Evolutionary conservation across 2,888 invertebrate species (phyloP), one percentile per base, ranked within the genome.

Genomic region (Carterocephalus palaemon): DNA sequence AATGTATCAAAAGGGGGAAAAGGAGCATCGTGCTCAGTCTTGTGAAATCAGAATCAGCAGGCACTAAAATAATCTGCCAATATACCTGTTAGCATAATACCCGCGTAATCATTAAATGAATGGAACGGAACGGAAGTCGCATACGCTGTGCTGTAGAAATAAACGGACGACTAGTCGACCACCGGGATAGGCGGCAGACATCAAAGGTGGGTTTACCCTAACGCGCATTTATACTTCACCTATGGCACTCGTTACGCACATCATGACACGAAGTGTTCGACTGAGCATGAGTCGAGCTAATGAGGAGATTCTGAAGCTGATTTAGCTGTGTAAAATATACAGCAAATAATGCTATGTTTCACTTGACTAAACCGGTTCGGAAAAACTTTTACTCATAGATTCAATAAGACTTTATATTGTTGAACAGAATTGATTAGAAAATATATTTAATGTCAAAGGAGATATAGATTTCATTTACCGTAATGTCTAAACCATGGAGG

Each of bases 81-180:
- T 28, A 28, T 15, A 28, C 28, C 15, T 43, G 36, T 43, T 36
- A 43, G 43, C 43, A 29, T 36, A 36, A 36, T 20, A 20, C 23
- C 36, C 12, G 26, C 19, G 20, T 20, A 15, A 15, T 28, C 13
- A 28, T 28, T 28, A 28, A 41, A 34, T 42, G 28, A 19, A 28
- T 29, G 22, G 10, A 68, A 72, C 68, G 62, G 69, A 69, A 70
- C 73, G 81, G 81, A 82, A 82, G 70, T 75, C 67, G 64, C 68
- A 70, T 66, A 67, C 65, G 64, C 63, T 65, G 67, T 54, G 60
- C 55, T 62, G 61, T 52, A 50, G 53, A 61, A 62, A 70, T 74
- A 80, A 79, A 80, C n/a, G n/a, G 78, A 69, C 71, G 68, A 62
- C 67, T 70, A 66, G 62, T 56, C 60, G 85, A 83, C 84, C 84